A percentile compares a stretch with the other conserved stretches of the same genome.
Evolutionary conservation across 30 jellyfish, hydroid and myxozoan species (phyloP).

Genomic region (Nemopilema nomurai): DNA sequence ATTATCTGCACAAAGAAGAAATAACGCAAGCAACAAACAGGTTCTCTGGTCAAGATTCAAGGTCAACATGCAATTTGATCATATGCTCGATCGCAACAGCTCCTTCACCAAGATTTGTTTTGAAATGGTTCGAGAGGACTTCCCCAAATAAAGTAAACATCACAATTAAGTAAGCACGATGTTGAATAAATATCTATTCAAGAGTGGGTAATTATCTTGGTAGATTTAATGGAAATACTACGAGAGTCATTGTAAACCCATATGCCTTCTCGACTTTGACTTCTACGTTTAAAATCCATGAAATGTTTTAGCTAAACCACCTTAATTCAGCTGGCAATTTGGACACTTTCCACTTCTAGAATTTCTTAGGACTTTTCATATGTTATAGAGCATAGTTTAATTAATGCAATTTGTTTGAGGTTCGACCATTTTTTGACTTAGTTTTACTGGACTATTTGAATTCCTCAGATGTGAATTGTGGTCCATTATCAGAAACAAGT

Average conservation of each 20-base stretch:
- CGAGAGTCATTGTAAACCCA: not conserved
- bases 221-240: conserved; percentile 4
- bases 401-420: conserved; percentile 12
- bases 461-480: conserved; percentile 68
- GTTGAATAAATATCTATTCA: not conserved
- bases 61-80: conserved; percentile 32
- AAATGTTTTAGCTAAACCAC: conserved; percentile 8
- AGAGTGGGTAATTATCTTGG: conserved; percentile 23
- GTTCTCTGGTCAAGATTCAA: conserved; percentile 36
- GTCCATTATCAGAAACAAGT: conserved; percentile 62
- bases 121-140: conserved; percentile 33
- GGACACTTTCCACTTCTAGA: conserved; percentile 37
- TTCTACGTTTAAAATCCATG: conserved; percentile 33
- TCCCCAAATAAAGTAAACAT: conserved; percentile 20
- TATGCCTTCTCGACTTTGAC: conserved; percentile 11
- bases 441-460: conserved; percentile 39
- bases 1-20: conserved; percentile 15
- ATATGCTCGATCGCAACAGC: conserved; percentile 34
- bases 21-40: conserved; percentile 39
- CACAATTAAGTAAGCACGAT: conserved; percentile 9
- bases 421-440: not conserved
- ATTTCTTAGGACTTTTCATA: conserved; percentile 32
- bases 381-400: conserved; percentile 33
- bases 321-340: conserved; percentile 24
- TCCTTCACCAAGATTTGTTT: conserved; percentile 38